phyloP scores from a whole-genome alignment of 2,888 invertebrate species.

The Tillus elongatus region DNA sequence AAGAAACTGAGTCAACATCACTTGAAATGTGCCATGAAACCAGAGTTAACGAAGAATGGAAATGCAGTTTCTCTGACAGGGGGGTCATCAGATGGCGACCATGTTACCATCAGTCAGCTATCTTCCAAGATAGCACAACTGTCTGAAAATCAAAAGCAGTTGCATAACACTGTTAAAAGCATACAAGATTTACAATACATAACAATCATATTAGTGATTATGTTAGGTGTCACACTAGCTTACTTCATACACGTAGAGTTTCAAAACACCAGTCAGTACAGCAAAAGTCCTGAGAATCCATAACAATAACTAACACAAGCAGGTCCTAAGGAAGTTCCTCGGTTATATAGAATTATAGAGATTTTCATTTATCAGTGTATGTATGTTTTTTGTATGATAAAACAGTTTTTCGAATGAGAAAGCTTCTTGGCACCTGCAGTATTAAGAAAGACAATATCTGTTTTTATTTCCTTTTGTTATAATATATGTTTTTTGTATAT shows the following conservation, averaged over 20 bases:
- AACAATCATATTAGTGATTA: not conserved
- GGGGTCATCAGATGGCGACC: conserved; percentile 11
- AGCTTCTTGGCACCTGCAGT: conserved; percentile 1
- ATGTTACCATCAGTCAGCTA: conserved; percentile 30
- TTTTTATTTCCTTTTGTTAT: too few relatives aligned
- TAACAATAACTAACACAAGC: conserved; percentile 3
- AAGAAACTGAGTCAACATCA: conserved; percentile 58
- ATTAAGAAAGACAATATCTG: not conserved
- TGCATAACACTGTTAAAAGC: conserved; percentile 44
- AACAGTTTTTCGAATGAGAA: not conserved
- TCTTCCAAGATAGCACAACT: conserved; percentile 35
- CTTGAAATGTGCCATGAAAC: conserved; percentile 55
- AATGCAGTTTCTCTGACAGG: conserved; percentile 12
- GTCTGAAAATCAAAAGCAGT: conserved; percentile 40
- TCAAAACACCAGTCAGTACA: not conserved
- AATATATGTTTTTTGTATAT: too few relatives aligned
- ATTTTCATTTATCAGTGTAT: conserved; percentile 2
- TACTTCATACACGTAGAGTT: not conserved
- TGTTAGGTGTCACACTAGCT: not conserved
- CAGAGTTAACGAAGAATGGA: conserved; percentile 33
- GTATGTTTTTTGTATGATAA: not conserved
- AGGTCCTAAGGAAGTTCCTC: not conserved
- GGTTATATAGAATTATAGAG: not conserved
- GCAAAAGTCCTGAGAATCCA: not conserved
- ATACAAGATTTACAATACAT: conserved; percentile 42